Evolutionary conservation across 2,888 invertebrate genomes (phyloP), one percentile per base, ranked within the genome.

Genomic region (Scaptomyza cyrtandrae): DNA sequence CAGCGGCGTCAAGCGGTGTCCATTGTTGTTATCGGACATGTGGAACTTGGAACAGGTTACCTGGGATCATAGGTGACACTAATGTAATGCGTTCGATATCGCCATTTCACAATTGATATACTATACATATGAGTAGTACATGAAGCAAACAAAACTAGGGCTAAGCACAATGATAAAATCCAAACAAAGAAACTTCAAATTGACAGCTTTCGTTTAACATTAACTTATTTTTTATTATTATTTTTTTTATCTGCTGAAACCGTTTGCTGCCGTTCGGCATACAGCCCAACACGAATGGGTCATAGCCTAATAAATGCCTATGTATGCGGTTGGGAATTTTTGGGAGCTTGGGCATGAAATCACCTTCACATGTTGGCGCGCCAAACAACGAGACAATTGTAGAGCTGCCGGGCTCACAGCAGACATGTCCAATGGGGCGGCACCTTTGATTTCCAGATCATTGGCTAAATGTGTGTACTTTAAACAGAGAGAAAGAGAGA

Each of bases 361-460:
- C 83, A 84, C 83, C 83, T 85, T 87, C 83, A 75, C 74, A 78
- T 67, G 74, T 76, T 71, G 75, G 71, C 75, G 50, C 73, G 66
- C 66, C 70, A 70, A 62, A 53, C 74, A 65, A 73, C 16, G 68
- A 86, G 79, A 84, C 85, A 88, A 88, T 86, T 78, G 80, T 78
- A 53, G 77, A 80, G 76, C 84, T 69, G 52, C 59, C 59, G 72
- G 62, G 82, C 67, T 66, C 75, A 43, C 61, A 53, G 56, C 63
- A 57, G 60, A 67, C 57, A 65, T 52, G 67, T 53, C 52, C 60
- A 61, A 61, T 71, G 63, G 63, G 69, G 45, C 90, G 90, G 90
- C 68, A 29, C 66, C 90, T 90, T 90, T 90, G 90, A 90, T 90
- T 78, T 58, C 65, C 75, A 79, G 83, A 88, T 90, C 89, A 85